phyloP scores from a whole-genome alignment of 2,888 invertebrate genomes.

The Julus scanicus region DNA sequence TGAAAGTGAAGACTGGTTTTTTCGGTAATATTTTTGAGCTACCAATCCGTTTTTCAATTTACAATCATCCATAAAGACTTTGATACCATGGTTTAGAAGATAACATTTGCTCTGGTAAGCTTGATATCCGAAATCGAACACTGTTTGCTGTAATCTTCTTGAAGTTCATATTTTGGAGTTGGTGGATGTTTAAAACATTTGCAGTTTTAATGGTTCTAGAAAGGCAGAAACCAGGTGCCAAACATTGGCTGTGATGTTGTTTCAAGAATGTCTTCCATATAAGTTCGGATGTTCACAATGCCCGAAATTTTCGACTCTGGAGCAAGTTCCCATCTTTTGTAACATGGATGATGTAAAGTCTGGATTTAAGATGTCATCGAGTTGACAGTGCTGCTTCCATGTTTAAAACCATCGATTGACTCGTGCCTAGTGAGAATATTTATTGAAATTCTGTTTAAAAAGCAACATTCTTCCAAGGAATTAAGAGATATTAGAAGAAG shows the following conservation, averaged over 20 bases:
- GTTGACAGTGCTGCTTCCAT: neutral
- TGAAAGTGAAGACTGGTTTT: neutral
- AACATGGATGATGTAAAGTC: neutral
- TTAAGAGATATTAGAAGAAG: too few species aligned
- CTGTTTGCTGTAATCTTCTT: neutral
- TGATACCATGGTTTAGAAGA: neutral
- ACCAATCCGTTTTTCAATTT: neutral
- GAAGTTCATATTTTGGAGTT: too few species aligned
- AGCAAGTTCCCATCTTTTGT: neutral
- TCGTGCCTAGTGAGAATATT: neutral
- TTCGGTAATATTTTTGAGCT: neutral
- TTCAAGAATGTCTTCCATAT: neutral
- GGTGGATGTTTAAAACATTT: neutral
- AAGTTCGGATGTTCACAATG: neutral
- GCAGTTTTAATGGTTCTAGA: neutral
- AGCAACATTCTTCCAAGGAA: too few species aligned
- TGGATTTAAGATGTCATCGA: neutral
- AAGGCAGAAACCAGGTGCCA: neutral
- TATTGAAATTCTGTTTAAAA: neutral
- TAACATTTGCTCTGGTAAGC: neutral
- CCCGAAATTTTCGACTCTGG: neutral
- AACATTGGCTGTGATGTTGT: neutral
- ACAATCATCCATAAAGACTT: neutral
- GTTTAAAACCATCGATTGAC: constrained; percentile 19
- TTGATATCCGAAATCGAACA: neutral